phyloP scores from a whole-genome alignment of 2,888 invertebrate genomes.

The Apotomis capreana region DNA sequence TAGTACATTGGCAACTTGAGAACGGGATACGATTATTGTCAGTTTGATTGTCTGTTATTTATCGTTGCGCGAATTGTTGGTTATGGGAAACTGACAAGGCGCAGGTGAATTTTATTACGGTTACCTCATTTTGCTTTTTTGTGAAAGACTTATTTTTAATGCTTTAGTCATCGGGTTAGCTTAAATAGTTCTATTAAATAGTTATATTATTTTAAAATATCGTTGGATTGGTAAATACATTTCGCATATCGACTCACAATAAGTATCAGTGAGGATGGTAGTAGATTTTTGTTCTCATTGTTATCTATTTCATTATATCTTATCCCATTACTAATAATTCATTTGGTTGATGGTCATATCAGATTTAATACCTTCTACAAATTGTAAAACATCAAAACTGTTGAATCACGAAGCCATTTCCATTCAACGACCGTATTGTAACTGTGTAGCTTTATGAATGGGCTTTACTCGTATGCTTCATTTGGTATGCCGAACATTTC shows the following conservation, averaged over 20 bases:
- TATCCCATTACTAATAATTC: too few relatives aligned
- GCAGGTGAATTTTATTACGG: constrained; percentile 8
- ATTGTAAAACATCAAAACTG: neutral
- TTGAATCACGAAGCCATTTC: constrained; percentile 14
- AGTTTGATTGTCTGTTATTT: constrained; percentile 37
- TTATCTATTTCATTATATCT: too few relatives aligned
- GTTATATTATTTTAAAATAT: too few relatives aligned
- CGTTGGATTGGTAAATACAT: too few relatives aligned
- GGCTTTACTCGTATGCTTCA: constrained; percentile 33
- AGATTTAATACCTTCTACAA: neutral
- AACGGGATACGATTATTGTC: constrained; percentile 42
- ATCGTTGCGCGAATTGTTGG: constrained; percentile 25
- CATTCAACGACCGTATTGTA: constrained; percentile 53
- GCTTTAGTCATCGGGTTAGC: neutral
- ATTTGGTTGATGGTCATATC: too few relatives aligned
- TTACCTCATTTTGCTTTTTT: constrained; percentile 19
- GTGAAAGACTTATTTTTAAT: neutral
- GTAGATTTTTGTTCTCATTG: too few relatives aligned
- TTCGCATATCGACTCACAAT: too few relatives aligned
- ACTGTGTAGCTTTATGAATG: constrained; percentile 56
- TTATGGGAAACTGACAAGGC: constrained; percentile 22
- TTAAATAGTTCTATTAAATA: neutral
- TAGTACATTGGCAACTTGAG: constrained; percentile 43
- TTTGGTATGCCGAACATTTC: constrained; percentile 41
- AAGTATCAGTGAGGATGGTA: too few relatives aligned